Evolutionary conservation across 2,888 invertebrate genomes (phyloP).

Genomic region (Drosophila gaucha): DNA sequence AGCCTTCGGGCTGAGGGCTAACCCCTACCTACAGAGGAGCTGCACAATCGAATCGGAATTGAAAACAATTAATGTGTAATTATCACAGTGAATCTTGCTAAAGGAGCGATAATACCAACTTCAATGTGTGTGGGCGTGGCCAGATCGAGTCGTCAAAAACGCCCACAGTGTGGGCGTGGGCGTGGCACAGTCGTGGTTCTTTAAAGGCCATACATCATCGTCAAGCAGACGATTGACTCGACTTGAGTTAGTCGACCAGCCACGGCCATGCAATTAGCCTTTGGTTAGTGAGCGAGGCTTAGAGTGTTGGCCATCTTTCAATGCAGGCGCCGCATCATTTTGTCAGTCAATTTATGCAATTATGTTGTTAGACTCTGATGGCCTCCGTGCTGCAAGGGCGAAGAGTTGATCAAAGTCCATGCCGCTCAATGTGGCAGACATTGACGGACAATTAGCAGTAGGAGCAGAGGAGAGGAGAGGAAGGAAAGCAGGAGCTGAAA

Average conservation of each 20-base stretch:
- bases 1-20: constrained; percentile 20
- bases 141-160: constrained; percentile 68
- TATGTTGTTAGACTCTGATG: constrained; percentile 66
- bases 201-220: constrained; percentile 57
- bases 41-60: constrained; percentile 64
- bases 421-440: constrained; percentile 55
- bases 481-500: neutral
- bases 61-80: constrained; percentile 83
- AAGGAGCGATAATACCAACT: constrained; percentile 44
- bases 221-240: constrained; percentile 15
- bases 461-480: neutral
- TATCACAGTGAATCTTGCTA: constrained; percentile 66
- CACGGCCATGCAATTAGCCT: constrained; percentile 51
- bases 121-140: constrained; percentile 2
- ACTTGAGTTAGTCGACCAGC: constrained; percentile 14
- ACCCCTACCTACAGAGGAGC: constrained; percentile 39
- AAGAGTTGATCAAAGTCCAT: constrained; percentile 56
- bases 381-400: neutral
- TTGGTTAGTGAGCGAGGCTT: constrained; percentile 35
- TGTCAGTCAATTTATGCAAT: constrained; percentile 67
- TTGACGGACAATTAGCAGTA: constrained; percentile 61
- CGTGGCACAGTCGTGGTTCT: constrained; percentile 35
- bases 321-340: constrained; percentile 49
- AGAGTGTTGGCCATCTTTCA: constrained; percentile 34
- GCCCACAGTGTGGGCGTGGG: constrained; percentile 68